phyloP scores from a whole-genome alignment of 2,113 vertebrate genomes.

The Gobiocypris rarus region DNA sequence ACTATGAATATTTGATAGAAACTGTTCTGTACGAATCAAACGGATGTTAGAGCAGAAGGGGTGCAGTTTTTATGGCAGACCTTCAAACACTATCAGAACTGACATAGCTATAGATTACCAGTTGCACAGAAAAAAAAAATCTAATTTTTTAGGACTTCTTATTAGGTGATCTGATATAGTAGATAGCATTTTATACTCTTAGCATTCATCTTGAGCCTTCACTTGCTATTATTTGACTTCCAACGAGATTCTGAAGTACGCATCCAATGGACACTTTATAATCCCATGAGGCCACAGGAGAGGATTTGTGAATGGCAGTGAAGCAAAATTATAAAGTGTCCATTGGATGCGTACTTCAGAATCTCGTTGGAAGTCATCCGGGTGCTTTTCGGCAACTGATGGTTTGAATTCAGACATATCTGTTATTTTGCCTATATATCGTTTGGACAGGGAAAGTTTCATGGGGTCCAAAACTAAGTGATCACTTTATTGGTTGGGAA shows the following conservation, averaged over 20 bases:
- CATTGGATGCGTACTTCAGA: too few relatives aligned
- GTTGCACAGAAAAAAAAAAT: background rate
- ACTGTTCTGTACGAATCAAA: background rate
- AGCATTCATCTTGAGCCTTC: background rate
- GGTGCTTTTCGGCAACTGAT: too few relatives aligned
- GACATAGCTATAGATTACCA: background rate
- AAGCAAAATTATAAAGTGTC: too few relatives aligned
- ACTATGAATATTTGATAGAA: constrained; percentile 10
- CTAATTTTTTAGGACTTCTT: background rate
- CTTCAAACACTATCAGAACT: background rate
- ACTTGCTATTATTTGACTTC: background rate
- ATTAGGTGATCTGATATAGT: background rate
- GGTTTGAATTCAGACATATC: too few relatives aligned
- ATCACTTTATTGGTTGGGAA: background rate
- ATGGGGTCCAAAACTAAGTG: background rate
- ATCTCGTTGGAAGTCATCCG: too few relatives aligned
- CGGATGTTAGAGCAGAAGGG: background rate
- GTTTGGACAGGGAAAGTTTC: too few relatives aligned
- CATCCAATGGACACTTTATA: too few relatives aligned
- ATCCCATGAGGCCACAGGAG: too few relatives aligned
- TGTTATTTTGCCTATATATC: background rate
- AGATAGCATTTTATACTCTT: background rate
- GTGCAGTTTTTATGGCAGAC: background rate
- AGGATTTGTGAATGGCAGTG: too few relatives aligned
- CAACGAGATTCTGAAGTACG: too few relatives aligned